Evolutionary conservation across 2,888 invertebrate genomes (phyloP), one percentile per base, ranked within the genome.

Genomic region (Agapetus fuscipes): DNA sequence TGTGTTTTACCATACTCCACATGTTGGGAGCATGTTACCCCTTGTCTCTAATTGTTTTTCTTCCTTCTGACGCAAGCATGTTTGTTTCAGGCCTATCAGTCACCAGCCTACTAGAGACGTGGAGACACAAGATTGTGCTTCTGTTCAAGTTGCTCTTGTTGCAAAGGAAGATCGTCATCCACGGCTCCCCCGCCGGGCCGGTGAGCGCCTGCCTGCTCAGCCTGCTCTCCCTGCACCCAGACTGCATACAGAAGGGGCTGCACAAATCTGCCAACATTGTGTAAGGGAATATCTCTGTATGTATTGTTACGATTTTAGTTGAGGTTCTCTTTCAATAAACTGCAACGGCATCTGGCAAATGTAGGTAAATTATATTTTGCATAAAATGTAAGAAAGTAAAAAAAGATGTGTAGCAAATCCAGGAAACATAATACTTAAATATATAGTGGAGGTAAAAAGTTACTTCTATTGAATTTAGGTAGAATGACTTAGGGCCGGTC

Each of bases 131-230:
- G 68, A 83, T 88, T 25, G 65, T 98, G 35, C 67, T 95, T 43
- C 65, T 98, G 30, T 95, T 96, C 59, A 98, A 98, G 64, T 66
- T 97, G 39, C 64, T 97, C 39, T 66, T 98, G 32, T 68, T 98
- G 42, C 89, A 96, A 56, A 80, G 84, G 51, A 77, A 86, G 58
- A 83, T 96, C 28, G 76, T 98, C 37, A 88, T 96, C 57, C 90
- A 87, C 62, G 88, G 91, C 38, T 84, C 93, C 13, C 95, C 96
- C 2, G 96, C 95, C 2, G 84, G 90, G 44, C 79, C 83, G 5
- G 69, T 97, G 49, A 94, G 95, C 51, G 78, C 84, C 5, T 78
- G 86, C 3, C 78, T 97, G 51, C 66, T 98, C 37, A 84, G 94
- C 4, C 71, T 97, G 34, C 71, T 94, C 1, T 96, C 96, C 1